Evolutionary conservation across 2,888 invertebrate species (phyloP).

Genomic region (Spisula subtruncata): DNA sequence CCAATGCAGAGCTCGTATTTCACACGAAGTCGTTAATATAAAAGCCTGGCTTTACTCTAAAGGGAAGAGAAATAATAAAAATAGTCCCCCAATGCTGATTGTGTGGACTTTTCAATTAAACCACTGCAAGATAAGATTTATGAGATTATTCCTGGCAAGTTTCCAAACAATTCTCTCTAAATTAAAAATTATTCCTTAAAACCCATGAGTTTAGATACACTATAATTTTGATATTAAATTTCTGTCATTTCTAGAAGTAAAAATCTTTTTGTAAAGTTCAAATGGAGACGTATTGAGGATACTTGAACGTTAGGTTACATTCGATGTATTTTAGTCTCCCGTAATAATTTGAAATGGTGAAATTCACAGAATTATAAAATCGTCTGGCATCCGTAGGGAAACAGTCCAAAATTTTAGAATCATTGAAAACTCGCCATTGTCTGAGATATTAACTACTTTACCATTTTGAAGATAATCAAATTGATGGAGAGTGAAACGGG

Average conservation of each 20-base stretch:
- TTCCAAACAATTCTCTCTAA: too few relatives aligned
- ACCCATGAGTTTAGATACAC: background rate
- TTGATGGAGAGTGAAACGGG: too few relatives aligned
- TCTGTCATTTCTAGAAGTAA: too few relatives aligned
- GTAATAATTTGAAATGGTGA: background rate
- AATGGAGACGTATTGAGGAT: too few relatives aligned
- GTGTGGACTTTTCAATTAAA: slow-evolving; percentile 35
- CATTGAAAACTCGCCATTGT: too few relatives aligned
- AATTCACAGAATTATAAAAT: background rate
- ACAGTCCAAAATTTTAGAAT: background rate
- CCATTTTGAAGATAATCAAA: too few relatives aligned
- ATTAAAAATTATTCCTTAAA: too few relatives aligned
- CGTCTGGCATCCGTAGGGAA: background rate
- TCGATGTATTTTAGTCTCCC: background rate
- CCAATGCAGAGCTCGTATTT: slow-evolving; percentile 11
- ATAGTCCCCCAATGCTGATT: too few relatives aligned
- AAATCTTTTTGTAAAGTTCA: too few relatives aligned
- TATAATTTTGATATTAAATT: slow-evolving; percentile 31
- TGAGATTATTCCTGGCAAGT: too few relatives aligned
- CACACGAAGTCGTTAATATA: slow-evolving; percentile 22
- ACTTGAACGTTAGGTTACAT: background rate
- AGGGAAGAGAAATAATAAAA: slow-evolving; percentile 26
- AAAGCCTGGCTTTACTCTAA: slow-evolving; percentile 28
- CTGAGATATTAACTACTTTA: too few relatives aligned
- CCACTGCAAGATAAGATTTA: slow-evolving; percentile 36